These are phyloP conservation scores for Standfussiana lucernea DNA, from an alignment of 2,888 invertebrate genomes.

Conservation along the genomic window DNA sequence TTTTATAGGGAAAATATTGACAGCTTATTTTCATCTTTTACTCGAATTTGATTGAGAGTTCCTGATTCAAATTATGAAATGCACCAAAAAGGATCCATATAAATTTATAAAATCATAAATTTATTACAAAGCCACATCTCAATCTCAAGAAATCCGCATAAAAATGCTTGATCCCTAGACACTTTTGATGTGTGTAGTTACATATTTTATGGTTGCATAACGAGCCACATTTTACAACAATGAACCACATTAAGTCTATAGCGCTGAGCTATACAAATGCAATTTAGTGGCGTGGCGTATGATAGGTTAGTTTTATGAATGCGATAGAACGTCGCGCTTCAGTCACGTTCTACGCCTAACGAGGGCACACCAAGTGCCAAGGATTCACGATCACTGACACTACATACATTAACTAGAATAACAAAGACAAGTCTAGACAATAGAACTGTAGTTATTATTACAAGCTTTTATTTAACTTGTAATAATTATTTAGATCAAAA, in stretches of 20 bases:
- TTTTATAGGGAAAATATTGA: no score
- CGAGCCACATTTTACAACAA: not conserved
- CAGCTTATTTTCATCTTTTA: no score
- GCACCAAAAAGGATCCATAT: no score
- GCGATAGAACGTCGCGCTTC: constrained; percentile 22
- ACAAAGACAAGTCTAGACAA: not conserved
- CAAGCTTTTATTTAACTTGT: not conserved
- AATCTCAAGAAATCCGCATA: no score
- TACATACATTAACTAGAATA: constrained; percentile 27
- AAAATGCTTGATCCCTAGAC: no score
- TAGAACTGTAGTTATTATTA: not conserved
- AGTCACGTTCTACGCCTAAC: constrained; percentile 56
- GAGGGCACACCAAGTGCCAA: constrained; percentile 51
- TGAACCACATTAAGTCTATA: not conserved
- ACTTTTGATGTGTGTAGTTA: no score
- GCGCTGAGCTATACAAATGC: not conserved
- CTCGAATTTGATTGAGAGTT: no score
- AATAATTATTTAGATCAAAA: not conserved
- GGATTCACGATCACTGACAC: constrained; percentile 49
- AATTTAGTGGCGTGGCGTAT: constrained; percentile 20
- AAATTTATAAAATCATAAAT: no score
- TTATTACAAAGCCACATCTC: no score
- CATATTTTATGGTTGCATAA: constrained; percentile 2
- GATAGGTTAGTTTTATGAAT: constrained; percentile 37
- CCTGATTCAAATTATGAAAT: no score